Conservation (phyloP, 2,797 vertebrate genomes). For the Acanthurus leucopareius region DNA sequence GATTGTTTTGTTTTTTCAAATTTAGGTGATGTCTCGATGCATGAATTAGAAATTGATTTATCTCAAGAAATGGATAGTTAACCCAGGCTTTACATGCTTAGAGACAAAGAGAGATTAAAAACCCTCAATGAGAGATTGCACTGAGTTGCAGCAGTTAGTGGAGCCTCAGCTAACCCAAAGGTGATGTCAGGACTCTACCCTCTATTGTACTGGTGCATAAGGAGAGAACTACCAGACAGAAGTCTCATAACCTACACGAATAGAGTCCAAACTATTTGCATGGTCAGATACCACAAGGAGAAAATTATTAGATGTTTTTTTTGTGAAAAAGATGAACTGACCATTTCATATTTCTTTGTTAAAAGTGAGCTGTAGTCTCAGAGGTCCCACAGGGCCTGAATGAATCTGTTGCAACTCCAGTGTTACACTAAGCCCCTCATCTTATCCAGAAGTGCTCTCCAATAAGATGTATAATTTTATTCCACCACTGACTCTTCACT, state of each 20-base stretch:
- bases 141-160: slow-evolving; percentile 9
- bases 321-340: slow-evolving; percentile 9
- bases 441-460: slow-evolving; percentile 48
- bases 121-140: slow-evolving; percentile 3
- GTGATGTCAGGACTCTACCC: slow-evolving; percentile 4
- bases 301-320: background rate
- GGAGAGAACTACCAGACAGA: background rate
- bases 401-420: slow-evolving; percentile 35
- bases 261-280: background rate
- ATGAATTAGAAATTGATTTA: too few species aligned
- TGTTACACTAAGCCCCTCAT: slow-evolving; percentile 39
- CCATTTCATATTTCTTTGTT: slow-evolving; percentile 21
- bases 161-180: background rate
- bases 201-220: background rate
- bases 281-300: background rate
- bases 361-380: slow-evolving; percentile 16
- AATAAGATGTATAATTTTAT: slow-evolving; percentile 63
- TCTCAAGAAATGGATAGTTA: background rate
- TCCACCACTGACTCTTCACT: slow-evolving; percentile 53
- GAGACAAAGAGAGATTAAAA: slow-evolving; percentile 17
- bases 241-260: slow-evolving; percentile 5
- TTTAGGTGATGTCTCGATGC: background rate
- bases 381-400: slow-evolving; percentile 22
- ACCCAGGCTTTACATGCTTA: slow-evolving; percentile 6
- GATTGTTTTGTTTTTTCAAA: background rate